Base-by-base conservation (phyloP, 1,140 invertebrate genomes). In the Tetragnatha versicolor region DNA sequence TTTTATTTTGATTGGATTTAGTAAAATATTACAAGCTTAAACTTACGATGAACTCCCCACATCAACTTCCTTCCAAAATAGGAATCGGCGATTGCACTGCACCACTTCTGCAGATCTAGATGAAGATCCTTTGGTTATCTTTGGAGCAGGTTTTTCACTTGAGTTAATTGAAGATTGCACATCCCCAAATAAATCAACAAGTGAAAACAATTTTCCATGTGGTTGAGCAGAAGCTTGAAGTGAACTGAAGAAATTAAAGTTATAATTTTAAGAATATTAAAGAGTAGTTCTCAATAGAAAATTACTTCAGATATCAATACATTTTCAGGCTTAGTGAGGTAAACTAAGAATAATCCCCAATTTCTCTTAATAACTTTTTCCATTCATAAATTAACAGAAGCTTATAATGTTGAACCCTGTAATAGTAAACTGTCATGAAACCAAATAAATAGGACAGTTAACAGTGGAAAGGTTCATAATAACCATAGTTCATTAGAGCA, bases 171-270 rank as follows among this genome's bases (percentile, higher is more conserved):
- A n/a, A n/a, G n/a, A n/a, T n/a, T n/a, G n/a, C n/a, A n/a, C n/a
- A n/a, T n/a, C n/a, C n/a, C 60, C 70, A 47, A 73, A 47, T 20
- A 77, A 65, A 29, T 77, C 60, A 22, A 22, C 17, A 6, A 77
- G 7, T 6, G n/a, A 17, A 33, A 77, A 77, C 14, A 55, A 47
- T 55, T 66, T 51, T 0, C 73, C 73, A 66, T 65, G 33, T n/a
- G 73, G 73, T 39, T 77, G 60, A 20, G 73, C 73, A 39, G 60
- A 31, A n/a, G 73, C 73, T 55, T 65, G 58, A 37, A 77, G 60
- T 17, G 25, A 27, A 20, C 73, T 77, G 35, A 14, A 61, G 63
- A 35, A 27, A 68, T 31, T n/a, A 58, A 55, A 29, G 0, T 17
- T 29, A 17, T 14, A 31, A 53, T 53, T 7, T 3, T 10, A 53